Evolutionary conservation across 2,888 invertebrate genomes (phyloP).

Genomic region (Acronicta aceris): DNA sequence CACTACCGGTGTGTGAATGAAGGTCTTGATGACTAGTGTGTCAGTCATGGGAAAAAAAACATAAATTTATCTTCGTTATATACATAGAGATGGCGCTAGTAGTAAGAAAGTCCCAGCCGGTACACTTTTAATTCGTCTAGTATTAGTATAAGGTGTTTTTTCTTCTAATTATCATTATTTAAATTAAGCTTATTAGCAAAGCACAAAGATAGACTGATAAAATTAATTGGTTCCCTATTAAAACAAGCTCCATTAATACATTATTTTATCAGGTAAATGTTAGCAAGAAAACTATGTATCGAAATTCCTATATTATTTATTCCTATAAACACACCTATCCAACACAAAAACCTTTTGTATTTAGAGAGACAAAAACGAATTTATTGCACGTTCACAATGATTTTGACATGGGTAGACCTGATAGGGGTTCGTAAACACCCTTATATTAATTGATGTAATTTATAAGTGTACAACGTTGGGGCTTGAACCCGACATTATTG

Average conservation of each 20-base stretch:
- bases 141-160: too few species aligned
- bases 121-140: too few species aligned
- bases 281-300: background rate
- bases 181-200: too few species aligned
- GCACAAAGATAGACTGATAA: background rate
- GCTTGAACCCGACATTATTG: constrained; percentile 34
- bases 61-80: too few species aligned
- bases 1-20: too few species aligned
- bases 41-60: too few species aligned
- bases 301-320: constrained; percentile 37
- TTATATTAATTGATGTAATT: constrained; percentile 67
- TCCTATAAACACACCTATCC: constrained; percentile 8
- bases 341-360: constrained; percentile 39
- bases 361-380: constrained; percentile 62
- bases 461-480: constrained; percentile 54
- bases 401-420: constrained; percentile 63
- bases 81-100: too few species aligned
- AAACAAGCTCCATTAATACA: background rate
- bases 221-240: too few species aligned
- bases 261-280: background rate
- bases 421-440: constrained; percentile 57
- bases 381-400: constrained; percentile 58
- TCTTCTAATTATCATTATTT: too few species aligned
- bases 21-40: too few species aligned
- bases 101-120: too few species aligned